Evolutionary conservation across 2,888 invertebrate genomes (phyloP).

Genomic region (Agapostemon virescens): DNA sequence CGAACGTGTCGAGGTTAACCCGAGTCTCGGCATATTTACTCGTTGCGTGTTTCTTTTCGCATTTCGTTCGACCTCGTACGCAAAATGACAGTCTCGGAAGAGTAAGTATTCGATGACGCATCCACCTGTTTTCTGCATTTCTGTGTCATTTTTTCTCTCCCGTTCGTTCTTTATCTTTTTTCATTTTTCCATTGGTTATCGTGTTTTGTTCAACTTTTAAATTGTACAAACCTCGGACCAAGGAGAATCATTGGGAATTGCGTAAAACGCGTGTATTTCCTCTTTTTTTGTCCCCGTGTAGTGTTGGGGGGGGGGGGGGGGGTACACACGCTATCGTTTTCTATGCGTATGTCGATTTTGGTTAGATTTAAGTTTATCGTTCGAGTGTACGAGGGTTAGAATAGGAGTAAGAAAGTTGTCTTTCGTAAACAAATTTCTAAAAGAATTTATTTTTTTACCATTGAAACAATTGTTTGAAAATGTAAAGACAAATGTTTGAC

Average conservation of each 20-base stretch:
- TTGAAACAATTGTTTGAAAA: not conserved
- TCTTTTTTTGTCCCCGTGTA: too few species aligned
- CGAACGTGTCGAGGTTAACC: not conserved
- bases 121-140: slow-evolving; percentile 13
- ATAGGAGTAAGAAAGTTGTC: too few species aligned
- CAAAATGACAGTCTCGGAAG: slow-evolving; percentile 71
- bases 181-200: not conserved
- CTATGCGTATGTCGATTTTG: not conserved
- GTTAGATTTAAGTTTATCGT: not conserved
- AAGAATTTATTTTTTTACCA: not conserved
- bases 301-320: too few species aligned
- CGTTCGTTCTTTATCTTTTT: not conserved
- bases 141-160: not conserved
- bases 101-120: slow-evolving; percentile 65
- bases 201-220: not conserved
- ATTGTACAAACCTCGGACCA: not conserved
- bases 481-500: not conserved
- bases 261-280: not conserved
- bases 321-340: not conserved
- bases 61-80: slow-evolving; percentile 22
- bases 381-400: not conserved
- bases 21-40: not conserved
- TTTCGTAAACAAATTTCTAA: too few species aligned
- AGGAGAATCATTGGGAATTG: not conserved
- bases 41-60: not conserved